Base-by-base conservation (phyloP, 2,113 vertebrate genomes). In the Nerophis ophidion region DNA sequence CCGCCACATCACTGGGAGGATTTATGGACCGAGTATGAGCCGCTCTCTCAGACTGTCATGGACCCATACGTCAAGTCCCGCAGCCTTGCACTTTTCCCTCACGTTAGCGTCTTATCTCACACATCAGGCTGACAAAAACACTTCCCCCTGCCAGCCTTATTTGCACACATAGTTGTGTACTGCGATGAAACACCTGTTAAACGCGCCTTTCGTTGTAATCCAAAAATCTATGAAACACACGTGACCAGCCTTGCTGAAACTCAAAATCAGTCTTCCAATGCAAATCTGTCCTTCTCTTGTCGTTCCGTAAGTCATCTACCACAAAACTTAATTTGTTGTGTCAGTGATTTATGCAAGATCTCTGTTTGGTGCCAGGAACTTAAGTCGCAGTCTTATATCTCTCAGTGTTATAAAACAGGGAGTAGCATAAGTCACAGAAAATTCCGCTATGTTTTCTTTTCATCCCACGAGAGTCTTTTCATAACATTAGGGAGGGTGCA, bases 271-370 rank as follows among this genome's bases (percentile, higher is more conserved):
- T 59, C 73, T 83, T 81, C 63, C 77, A 81, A 78, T 77, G 63
- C 61, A 49, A 46, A 72, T 72, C 63, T 66, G 73, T 70, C 56
- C 60, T 61, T 80, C 75, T 81, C 78, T 83, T 83, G 80, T 87
- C 80, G 70, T 85, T 84, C 75, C 77, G 77, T 80, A 81, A 83
- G 69, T 84, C 81, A 81, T 80, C 48, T 68, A 56, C 75, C 76
- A 65, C 82, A 75, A 79, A 79, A 84, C 75, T 70, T 68, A 70
- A 82, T 79, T 77, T 75, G 82, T 80, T 80, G 64, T 80, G 76
- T 75, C 75, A 72, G 66, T 86, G 76, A 86, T 83, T 87, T 82
- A 86, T 76, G 66, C 7, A 34, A 69, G 48, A 70, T 75, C 55
- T 59, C 59, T 48, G 26, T 68, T 60, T 65, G 46, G 75, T 70